Percentiles rank a stretch among this genome's conserved stretches.
These are phyloP conservation scores for Miltochrista miniata DNA, from an alignment of 2,888 invertebrate genomes.

Conservation along the genomic window DNA sequence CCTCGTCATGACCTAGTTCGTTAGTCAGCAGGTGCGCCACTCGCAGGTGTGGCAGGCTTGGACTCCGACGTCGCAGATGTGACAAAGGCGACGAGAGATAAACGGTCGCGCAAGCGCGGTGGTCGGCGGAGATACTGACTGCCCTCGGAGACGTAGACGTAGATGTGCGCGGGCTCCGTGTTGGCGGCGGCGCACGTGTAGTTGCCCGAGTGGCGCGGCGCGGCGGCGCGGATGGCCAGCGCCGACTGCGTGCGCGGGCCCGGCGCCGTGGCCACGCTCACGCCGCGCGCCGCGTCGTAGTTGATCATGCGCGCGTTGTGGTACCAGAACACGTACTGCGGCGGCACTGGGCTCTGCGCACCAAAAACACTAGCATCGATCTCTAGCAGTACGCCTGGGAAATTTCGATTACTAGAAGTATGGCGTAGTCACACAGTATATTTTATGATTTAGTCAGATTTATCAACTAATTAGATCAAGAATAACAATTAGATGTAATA, in stretches of 20 bases:
- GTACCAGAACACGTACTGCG: constrained; percentile 98
- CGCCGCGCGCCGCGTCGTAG: constrained; percentile 93
- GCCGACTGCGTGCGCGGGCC: constrained; percentile 93
- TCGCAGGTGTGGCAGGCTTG: too few relatives aligned
- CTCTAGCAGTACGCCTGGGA: too few relatives aligned
- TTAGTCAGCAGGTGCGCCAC: too few relatives aligned
- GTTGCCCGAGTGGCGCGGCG: constrained; percentile 94
- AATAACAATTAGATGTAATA: too few relatives aligned
- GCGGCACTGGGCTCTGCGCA: constrained; percentile 94
- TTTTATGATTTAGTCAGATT: too few relatives aligned
- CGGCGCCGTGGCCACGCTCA: constrained; percentile 92
- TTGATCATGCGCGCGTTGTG: constrained; percentile 97
- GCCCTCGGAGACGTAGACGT: constrained; percentile 96
- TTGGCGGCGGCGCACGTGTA: constrained; percentile 95
- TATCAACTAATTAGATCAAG: too few relatives aligned
- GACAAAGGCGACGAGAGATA: too few relatives aligned
- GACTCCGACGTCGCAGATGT: too few relatives aligned
- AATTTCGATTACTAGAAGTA: too few relatives aligned
- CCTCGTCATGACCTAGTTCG: too few relatives aligned
- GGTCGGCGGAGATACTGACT: constrained; percentile 56
- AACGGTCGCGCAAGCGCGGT: not conserved
- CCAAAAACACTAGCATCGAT: not conserved
- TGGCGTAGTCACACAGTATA: too few relatives aligned
- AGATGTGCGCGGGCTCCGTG: constrained; percentile 94
- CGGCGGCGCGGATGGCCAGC: constrained; percentile 92